Percentiles rank a stretch among this genome's conserved stretches.
Conservation (phyloP, 2,888 invertebrate species). For the Dryobota labecula region DNA sequence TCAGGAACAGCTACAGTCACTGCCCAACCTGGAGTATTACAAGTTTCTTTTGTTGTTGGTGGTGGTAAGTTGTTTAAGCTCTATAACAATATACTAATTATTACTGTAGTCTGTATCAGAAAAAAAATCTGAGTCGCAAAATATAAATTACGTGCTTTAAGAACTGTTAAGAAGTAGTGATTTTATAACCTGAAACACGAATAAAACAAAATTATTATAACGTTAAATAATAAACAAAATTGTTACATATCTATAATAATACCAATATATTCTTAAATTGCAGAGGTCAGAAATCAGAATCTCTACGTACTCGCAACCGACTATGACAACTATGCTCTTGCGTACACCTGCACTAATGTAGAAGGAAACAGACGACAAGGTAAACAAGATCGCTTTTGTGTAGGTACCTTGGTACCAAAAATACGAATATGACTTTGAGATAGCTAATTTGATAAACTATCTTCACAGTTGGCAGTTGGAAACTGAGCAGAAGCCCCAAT, state of each 20-base stretch:
- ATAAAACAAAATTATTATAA: no score
- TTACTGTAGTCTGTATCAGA: background rate
- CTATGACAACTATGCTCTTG: constrained; percentile 79
- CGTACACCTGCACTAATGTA: constrained; percentile 80
- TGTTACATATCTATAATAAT: no score
- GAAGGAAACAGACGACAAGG: constrained; percentile 78
- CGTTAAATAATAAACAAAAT: no score
- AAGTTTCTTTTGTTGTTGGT: constrained; percentile 88
- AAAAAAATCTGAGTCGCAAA: background rate
- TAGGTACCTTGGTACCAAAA: background rate
- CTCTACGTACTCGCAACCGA: constrained; percentile 83
- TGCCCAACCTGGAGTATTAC: constrained; percentile 87
- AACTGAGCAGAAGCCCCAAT: constrained; percentile 74
- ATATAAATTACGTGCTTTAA: no score
- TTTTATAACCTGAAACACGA: no score
- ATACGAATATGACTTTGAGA: no score
- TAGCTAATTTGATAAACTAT: background rate
- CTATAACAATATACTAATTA: background rate
- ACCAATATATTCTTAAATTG: background rate
- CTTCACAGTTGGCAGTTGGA: constrained; percentile 83
- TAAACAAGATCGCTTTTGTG: constrained; percentile 62
- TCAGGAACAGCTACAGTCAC: constrained; percentile 85
- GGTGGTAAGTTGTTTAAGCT: constrained; percentile 82
- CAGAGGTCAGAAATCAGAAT: constrained; percentile 64
- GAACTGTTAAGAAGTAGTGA: no score